phyloP scores from a whole-genome alignment of 2,888 invertebrate genomes.

The Emesis furor region DNA sequence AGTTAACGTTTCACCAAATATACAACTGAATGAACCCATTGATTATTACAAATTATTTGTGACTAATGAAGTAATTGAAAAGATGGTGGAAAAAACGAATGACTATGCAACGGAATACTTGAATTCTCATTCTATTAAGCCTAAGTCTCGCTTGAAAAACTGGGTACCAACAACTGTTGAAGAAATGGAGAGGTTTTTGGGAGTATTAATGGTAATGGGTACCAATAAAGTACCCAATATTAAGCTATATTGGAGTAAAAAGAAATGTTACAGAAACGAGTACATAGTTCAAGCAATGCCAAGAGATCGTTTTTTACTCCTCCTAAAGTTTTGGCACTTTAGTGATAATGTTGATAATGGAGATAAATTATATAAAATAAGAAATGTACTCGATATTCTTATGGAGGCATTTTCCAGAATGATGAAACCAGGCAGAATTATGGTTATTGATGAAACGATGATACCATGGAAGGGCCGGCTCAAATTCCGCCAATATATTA shows the following conservation, averaged over 20 bases:
- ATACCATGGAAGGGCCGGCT: conserved; percentile 78
- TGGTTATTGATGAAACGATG: conserved; percentile 79
- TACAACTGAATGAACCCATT: neutral
- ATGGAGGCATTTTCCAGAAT: conserved; percentile 50
- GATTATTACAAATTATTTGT: neutral
- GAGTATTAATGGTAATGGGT: no score
- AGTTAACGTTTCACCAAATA: conserved; percentile 3
- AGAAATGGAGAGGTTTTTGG: no score
- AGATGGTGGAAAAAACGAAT: neutral
- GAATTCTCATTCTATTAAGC: neutral
- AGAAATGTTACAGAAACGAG: neutral
- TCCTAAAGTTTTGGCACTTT: neutral
- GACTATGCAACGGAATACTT: neutral
- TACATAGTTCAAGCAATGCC: neutral
- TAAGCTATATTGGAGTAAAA: neutral
- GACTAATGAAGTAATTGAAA: neutral
- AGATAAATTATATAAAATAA: conserved; percentile 66
- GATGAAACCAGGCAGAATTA: conserved; percentile 72
- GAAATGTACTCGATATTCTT: conserved; percentile 49
- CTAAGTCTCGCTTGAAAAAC: neutral
- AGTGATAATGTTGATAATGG: conserved; percentile 1
- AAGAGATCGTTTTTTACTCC: neutral
- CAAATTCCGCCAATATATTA: conserved; percentile 76
- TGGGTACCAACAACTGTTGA: neutral
- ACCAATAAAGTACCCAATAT: conserved; percentile 6